Evolutionary conservation across 2,797 vertebrate genomes (phyloP).

Genomic region (Falco peregrinus): DNA sequence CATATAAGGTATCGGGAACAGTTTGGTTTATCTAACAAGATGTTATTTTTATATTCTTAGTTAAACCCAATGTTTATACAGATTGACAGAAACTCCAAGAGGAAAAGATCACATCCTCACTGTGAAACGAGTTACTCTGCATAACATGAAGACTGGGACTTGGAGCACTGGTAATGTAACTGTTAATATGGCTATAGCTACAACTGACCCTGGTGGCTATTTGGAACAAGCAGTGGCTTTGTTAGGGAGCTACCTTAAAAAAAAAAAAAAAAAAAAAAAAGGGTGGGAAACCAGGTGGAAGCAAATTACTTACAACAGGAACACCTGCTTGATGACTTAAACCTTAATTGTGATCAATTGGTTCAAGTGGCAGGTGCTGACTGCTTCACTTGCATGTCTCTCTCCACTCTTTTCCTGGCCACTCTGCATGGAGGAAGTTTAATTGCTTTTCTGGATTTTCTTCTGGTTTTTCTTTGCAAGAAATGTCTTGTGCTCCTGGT

Average conservation of each 20-base stretch:
- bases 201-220: too few species aligned
- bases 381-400: accelerated
- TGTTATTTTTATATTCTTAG: accelerated
- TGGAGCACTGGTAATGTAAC: not conserved
- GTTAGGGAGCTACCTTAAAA: not conserved
- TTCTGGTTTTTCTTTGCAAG: not conserved
- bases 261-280: not conserved
- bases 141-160: not conserved
- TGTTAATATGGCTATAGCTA: not conserved
- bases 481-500: accelerated
- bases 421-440: accelerated
- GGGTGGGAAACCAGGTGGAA: not conserved
- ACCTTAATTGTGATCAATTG: not conserved
- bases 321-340: not conserved
- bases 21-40: not conserved
- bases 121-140: not conserved
- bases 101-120: accelerated
- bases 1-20: too few species aligned
- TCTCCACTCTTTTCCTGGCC: accelerated
- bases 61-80: not conserved
- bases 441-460: accelerated
- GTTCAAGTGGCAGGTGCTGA: not conserved
- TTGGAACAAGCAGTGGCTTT: not conserved
- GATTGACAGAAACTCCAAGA: not conserved
- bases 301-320: not conserved